Evolutionary conservation across 2,797 vertebrate species (phyloP).

Genomic region (Smutsia gigantea): DNA sequence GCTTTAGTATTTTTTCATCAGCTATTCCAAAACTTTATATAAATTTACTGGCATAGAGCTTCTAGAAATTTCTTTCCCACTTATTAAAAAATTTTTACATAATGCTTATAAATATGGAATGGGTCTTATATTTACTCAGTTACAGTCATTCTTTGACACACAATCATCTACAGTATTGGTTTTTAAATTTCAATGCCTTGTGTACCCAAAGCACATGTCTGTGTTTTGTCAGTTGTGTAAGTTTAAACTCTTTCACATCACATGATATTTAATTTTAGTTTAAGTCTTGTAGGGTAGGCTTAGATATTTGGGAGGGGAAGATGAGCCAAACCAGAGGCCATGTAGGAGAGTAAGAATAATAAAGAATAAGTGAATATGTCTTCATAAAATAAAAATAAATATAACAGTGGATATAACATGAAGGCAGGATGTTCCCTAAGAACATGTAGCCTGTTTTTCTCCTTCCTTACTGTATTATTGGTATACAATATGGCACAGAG

Average conservation of each 20-base stretch:
- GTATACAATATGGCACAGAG: background rate
- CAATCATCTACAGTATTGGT: background rate
- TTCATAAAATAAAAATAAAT: background rate
- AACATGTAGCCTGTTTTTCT: background rate
- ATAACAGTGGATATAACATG: background rate
- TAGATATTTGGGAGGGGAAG: background rate
- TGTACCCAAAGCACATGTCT: background rate
- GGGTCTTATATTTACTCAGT: background rate
- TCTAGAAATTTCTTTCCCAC: conserved; percentile 6
- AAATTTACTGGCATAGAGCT: background rate
- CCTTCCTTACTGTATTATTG: background rate
- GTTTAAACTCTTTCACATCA: background rate
- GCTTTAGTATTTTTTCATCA: background rate
- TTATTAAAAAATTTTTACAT: too few species aligned
- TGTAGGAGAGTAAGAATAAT: background rate
- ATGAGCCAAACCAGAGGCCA: background rate
- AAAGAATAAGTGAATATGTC: background rate
- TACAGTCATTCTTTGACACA: background rate
- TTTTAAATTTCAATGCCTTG: background rate
- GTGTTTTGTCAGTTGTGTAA: background rate
- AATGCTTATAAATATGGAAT: background rate
- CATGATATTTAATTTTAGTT: background rate
- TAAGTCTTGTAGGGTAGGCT: too few species aligned
- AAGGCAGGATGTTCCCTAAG: background rate
- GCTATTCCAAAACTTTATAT: background rate